Evolutionary conservation across 2,888 invertebrate species (phyloP).

Genomic region (Lycaena phlaeas): DNA sequence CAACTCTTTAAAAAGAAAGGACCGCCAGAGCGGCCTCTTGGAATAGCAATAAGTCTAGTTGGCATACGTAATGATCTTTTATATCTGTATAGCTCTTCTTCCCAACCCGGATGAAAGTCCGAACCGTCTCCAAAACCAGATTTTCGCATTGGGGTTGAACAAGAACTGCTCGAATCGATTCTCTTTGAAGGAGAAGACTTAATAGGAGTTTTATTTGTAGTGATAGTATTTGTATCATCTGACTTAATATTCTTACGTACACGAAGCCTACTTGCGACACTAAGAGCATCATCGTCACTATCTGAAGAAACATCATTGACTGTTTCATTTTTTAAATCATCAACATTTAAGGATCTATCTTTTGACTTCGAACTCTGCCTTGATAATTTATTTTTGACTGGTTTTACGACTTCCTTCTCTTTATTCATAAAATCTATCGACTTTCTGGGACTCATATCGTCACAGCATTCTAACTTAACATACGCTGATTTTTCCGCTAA

Average conservation of each 20-base stretch:
- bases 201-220: slow-evolving; percentile 36
- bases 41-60: slow-evolving; percentile 83
- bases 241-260: slow-evolving; percentile 63
- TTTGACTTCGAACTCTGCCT: slow-evolving; percentile 37
- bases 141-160: slow-evolving; percentile 58
- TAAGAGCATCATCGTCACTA: slow-evolving; percentile 50
- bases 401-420: slow-evolving; percentile 42
- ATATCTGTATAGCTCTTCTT: slow-evolving; percentile 86
- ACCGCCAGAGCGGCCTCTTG: slow-evolving; percentile 76
- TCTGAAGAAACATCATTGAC: slow-evolving; percentile 44
- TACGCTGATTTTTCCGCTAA: slow-evolving; percentile 62
- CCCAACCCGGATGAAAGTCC: slow-evolving; percentile 85
- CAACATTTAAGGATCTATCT: slow-evolving; percentile 38
- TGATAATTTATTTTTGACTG: slow-evolving; percentile 35
- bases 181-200: slow-evolving; percentile 49
- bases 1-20: slow-evolving; percentile 42
- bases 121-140: slow-evolving; percentile 80
- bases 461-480: slow-evolving; percentile 63
- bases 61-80: slow-evolving; percentile 89
- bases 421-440: slow-evolving; percentile 42
- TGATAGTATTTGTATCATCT: slow-evolving; percentile 42
- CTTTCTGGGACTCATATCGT: slow-evolving; percentile 55
- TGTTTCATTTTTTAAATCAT: slow-evolving; percentile 47
- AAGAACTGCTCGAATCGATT: slow-evolving; percentile 40
- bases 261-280: slow-evolving; percentile 55